Conservation (phyloP, 1,140 invertebrate genomes). For the Rhizoglyphus robini region DNA sequence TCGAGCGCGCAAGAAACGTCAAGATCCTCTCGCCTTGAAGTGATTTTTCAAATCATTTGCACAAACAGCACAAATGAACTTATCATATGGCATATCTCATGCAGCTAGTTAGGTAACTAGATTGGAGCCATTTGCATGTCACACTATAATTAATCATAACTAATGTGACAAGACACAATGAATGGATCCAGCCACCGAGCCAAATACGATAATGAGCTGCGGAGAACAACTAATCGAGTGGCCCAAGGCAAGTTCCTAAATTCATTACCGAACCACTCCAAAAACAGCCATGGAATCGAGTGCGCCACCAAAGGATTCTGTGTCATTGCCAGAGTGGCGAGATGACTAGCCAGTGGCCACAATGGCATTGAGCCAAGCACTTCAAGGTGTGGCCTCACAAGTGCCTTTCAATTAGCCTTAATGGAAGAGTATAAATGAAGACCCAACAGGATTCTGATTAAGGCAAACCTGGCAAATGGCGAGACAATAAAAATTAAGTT, state of each 20-base stretch:
- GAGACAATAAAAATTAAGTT: slow-evolving; percentile 7
- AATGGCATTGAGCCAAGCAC: background rate
- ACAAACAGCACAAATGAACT: slow-evolving; percentile 6
- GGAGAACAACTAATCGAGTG: no score
- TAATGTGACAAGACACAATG: slow-evolving; percentile 1
- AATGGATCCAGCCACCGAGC: background rate
- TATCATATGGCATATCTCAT: background rate
- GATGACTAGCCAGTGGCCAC: background rate
- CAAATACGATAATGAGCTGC: slow-evolving; percentile 8
- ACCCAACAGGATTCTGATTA: background rate
- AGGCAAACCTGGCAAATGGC: background rate
- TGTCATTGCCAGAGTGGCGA: background rate
- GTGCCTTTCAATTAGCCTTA: slow-evolving; percentile 12
- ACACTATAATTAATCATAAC: slow-evolving; percentile 6
- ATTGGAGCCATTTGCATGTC: slow-evolving; percentile 11
- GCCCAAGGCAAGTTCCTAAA: no score
- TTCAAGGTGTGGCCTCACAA: background rate
- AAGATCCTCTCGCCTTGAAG: slow-evolving; percentile 4
- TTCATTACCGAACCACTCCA: no score
- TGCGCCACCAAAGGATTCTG: background rate
- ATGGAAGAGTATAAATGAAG: background rate
- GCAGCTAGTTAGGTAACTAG: background rate
- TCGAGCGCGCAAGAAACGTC: background rate
- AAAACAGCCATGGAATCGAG: no score
- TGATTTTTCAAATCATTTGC: slow-evolving; percentile 5